Conservation (phyloP, 1,140 invertebrate species). For the Aphelinus atriplicis region DNA sequence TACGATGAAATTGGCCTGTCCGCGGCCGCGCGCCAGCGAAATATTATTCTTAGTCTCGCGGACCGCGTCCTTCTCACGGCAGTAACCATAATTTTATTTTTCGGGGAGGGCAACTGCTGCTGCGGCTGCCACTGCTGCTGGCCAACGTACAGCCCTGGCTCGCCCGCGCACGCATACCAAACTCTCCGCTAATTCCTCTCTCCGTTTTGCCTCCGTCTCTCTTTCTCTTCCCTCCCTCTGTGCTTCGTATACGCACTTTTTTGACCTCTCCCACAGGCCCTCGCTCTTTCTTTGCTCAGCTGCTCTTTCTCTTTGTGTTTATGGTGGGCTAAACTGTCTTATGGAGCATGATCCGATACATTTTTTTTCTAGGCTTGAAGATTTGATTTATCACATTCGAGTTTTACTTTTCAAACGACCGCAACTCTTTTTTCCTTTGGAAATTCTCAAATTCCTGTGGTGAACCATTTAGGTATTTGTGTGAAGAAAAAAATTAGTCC, state of each 20-base stretch:
- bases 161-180: constrained; percentile 58
- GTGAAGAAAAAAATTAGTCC: no score
- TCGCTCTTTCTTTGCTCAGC: background rate
- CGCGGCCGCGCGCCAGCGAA: constrained; percentile 46
- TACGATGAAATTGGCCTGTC: constrained; percentile 57
- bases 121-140: constrained; percentile 51
- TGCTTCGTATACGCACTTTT: background rate
- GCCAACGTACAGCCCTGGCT: constrained; percentile 51
- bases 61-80: constrained; percentile 51
- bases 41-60: constrained; percentile 62
- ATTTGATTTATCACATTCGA: no score
- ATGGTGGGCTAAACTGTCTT: no score
- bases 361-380: no score
- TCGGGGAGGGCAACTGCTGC: constrained; percentile 50
- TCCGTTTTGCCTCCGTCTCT: constrained; percentile 10
- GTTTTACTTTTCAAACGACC: no score
- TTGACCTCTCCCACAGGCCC: no score
- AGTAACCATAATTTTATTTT: constrained; percentile 61
- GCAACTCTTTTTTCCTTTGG: no score
- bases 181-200: constrained; percentile 39
- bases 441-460: no score
- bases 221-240: background rate
- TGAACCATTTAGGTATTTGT: no score
- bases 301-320: background rate
- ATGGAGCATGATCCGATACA: no score